Evolutionary conservation across 2,113 vertebrate genomes (phyloP), one percentile per base, ranked within the genome.

Genomic region (Tiliqua scincoides): DNA sequence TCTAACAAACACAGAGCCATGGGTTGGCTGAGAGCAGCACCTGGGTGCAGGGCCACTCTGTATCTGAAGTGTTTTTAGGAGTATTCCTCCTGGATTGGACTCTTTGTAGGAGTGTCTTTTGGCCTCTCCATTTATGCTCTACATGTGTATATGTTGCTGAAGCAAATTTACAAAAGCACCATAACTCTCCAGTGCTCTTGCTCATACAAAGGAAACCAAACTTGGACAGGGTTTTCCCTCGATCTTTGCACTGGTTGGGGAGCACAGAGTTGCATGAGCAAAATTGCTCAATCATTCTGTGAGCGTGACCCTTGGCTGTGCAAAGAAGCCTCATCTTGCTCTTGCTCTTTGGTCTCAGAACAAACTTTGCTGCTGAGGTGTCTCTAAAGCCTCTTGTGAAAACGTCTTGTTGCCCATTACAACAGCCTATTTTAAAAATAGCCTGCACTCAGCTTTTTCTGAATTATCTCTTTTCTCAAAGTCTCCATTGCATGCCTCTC

Each of bases 301-400:
- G 54, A n/a, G 37, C 21, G 59, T 62, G 43, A 3, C 74, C 67
- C 0, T 68, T 65, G 74, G 0, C 62, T 68, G 76, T 79, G 65
- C 62, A 15, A 0, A 65, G 15, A 67, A 23, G 27, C 14, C 14
- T 48, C 9, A 1, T 52, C 62, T 62, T 17, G 52, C 68, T 89
- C 40, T 75, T 89, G 83, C 76, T 86, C 91, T 92, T 94, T 75
- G 67, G 18, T n/a, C 63, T 70, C 30, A 72, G 76, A 83, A 73
- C 37, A 43, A 76, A 91, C 89, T 84, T 7, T 37, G 70, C 63
- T 83, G 67, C 40, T 65, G 1, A 1, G 21, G 54, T 71, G 72
- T 37, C 86, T 85, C 76, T 87, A 62, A 18, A 87, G 1, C 23
- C 17, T 48, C 1, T 54, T 93, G 85, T 89, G 88, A 89, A 94